Conservation (phyloP, 2,888 invertebrate species). For the Trichopria drosophilae region DNA sequence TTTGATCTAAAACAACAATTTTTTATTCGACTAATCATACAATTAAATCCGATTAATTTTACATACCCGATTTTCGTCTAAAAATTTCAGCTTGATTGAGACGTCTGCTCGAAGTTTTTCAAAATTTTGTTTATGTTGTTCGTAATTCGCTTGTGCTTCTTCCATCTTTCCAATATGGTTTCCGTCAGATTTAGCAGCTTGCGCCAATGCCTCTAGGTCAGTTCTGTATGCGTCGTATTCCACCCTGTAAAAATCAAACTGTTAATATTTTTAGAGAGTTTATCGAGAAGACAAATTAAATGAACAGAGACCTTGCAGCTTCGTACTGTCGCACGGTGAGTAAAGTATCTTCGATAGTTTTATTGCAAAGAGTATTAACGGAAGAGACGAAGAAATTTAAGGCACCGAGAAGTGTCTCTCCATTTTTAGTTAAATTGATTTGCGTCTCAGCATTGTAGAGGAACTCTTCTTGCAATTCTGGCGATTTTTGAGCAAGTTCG, state of each 20-base stretch:
- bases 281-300: background rate
- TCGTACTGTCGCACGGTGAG: conserved; percentile 78
- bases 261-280: conserved; percentile 13
- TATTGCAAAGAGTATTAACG: conserved; percentile 93
- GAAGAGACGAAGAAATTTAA: conserved; percentile 96
- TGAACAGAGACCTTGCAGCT: conserved; percentile 66
- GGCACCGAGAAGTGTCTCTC: conserved; percentile 88
- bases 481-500: conserved; percentile 93
- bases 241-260: conserved; percentile 64
- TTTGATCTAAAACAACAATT: conserved; percentile 71
- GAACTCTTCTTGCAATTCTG: conserved; percentile 93
- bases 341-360: conserved; percentile 95
- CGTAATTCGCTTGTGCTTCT: conserved; percentile 80
- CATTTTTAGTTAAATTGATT: conserved; percentile 88
- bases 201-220: conserved; percentile 83
- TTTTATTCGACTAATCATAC: background rate
- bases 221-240: conserved; percentile 98
- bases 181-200: conserved; percentile 63
- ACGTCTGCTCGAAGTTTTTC: conserved; percentile 93
- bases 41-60: background rate
- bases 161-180: conserved; percentile 68
- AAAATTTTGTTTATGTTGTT: conserved; percentile 85
- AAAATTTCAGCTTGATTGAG: conserved; percentile 90
- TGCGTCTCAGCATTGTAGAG: conserved; percentile 95
- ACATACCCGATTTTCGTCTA: conserved; percentile 94